phyloP scores from a whole-genome alignment of 1,140 invertebrate species.

The Micrasema minimum region DNA sequence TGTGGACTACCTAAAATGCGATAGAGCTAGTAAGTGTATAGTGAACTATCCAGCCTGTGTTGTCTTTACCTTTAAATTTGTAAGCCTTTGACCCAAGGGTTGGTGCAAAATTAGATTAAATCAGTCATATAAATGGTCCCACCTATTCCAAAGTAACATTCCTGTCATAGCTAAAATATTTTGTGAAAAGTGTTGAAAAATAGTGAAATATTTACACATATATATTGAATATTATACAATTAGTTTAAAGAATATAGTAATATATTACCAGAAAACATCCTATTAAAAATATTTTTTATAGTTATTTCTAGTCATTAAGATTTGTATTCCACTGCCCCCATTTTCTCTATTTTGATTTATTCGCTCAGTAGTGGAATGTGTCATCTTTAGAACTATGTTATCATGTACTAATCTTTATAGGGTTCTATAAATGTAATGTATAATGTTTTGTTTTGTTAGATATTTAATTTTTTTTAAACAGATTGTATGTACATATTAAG shows the following conservation, averaged over 20 bases:
- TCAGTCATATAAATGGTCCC: slow-evolving; percentile 49
- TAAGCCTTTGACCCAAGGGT: slow-evolving; percentile 29
- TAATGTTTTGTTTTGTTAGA: too few species aligned
- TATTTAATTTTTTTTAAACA: too few species aligned
- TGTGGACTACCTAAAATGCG: too few species aligned
- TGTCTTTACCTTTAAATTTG: neutral
- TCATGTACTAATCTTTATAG: too few species aligned
- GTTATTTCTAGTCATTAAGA: slow-evolving; percentile 11
- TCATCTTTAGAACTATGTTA: too few species aligned
- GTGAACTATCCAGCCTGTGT: too few species aligned
- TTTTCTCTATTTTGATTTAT: too few species aligned
- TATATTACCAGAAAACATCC: too few species aligned
- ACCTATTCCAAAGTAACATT: slow-evolving; percentile 53
- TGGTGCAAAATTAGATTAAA: slow-evolving; percentile 49
- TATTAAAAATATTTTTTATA: slow-evolving; percentile 6
- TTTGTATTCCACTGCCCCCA: slow-evolving; percentile 4
- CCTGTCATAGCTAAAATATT: slow-evolving; percentile 26
- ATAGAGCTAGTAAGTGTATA: too few species aligned
- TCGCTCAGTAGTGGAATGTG: too few species aligned
- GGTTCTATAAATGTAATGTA: too few species aligned
- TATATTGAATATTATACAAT: slow-evolving; percentile 6
- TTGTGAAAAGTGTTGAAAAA: neutral
- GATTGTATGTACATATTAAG: too few species aligned
- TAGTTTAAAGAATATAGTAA: slow-evolving; percentile 1
- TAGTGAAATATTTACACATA: neutral